Conservation (phyloP, 1,140 invertebrate genomes). For the Dendroctonus ponderosae region DNA sequence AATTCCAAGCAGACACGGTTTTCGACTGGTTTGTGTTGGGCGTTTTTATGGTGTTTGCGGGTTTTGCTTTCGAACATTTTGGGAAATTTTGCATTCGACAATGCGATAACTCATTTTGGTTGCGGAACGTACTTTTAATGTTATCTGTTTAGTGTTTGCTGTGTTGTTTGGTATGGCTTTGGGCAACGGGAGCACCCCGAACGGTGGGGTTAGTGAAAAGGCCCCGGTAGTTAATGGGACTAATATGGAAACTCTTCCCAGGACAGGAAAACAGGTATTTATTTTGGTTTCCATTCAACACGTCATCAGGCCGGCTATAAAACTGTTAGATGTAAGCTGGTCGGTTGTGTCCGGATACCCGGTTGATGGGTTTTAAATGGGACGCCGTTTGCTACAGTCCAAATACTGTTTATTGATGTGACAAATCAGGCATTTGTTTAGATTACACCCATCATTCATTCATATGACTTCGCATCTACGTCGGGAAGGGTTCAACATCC, state of each 20-base stretch:
- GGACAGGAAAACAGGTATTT: constrained; percentile 58
- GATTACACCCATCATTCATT: no score
- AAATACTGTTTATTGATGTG: no score
- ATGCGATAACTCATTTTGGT: no score
- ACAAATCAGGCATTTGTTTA: no score
- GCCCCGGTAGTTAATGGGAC: constrained; percentile 61
- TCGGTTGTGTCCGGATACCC: no score
- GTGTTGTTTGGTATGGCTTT: constrained; percentile 44
- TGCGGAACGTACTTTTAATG: not conserved
- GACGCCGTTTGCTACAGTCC: no score
- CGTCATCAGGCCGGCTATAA: no score
- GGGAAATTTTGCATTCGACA: no score
- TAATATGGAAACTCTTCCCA: constrained; percentile 61
- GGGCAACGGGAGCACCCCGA: constrained; percentile 52
- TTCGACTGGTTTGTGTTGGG: constrained; percentile 21
- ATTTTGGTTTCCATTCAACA: not conserved
- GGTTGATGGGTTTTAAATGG: no score
- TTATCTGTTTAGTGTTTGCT: constrained; percentile 26
- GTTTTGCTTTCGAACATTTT: not conserved
- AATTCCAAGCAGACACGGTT: constrained; percentile 35
- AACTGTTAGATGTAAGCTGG: no score
- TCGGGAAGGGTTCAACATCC: no score
- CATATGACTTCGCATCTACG: no score
- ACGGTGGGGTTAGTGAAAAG: constrained; percentile 57
- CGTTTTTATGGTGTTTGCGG: constrained; percentile 13